Evolutionary conservation across 2,113 vertebrate genomes (phyloP), one percentile per base, ranked within the genome.

Genomic region (Himantopus leucocephalus): DNA sequence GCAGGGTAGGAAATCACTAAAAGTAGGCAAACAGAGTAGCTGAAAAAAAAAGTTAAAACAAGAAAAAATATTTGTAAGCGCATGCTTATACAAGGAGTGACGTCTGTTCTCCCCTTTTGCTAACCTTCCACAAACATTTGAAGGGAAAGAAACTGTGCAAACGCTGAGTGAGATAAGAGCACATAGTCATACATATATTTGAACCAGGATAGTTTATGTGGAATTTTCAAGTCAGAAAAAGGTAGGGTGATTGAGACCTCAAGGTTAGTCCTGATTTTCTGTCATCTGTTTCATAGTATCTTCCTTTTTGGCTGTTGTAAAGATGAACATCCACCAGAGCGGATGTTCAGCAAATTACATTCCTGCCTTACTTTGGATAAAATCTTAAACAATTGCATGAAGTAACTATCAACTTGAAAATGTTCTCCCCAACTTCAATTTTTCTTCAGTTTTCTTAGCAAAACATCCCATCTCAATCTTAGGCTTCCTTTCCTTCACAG

Each of bases 191-290:
- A 77, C 26, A 37, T 43, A 9, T 24, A 64, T 85, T 85, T 68
- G 60, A 82, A 79, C 12, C 3, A 5, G 15, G n/a, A 74, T 8
- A n/a, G 22, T 73, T 73, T 64, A 48, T 45, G 22, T 32, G 10
- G 24, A 80, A 94, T 93, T 91, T 96, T 27, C 53, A 75, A 79
- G 35, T 45, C 53, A 41, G 62, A 70, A 81, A 62, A 93, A 88
- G 50, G 21, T 35, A 79, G 80, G 16, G 11, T 64, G 58, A 75
- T 55, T 87, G 62, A 82, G 23, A 88, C 34, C 32, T 79, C 71
- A 66, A 32, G 9, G 8, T 79, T 48, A 87, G 39, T 58, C 21
- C 45, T 70, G 78, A 47, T 70, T 88, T 88, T 88, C 67, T 73
- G 48, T 80, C n/a, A 62, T 74, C 35, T 76, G 7, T 79, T 94